Conservation (phyloP, 1,140 invertebrate genomes). For the Latrodectus geometricus region DNA sequence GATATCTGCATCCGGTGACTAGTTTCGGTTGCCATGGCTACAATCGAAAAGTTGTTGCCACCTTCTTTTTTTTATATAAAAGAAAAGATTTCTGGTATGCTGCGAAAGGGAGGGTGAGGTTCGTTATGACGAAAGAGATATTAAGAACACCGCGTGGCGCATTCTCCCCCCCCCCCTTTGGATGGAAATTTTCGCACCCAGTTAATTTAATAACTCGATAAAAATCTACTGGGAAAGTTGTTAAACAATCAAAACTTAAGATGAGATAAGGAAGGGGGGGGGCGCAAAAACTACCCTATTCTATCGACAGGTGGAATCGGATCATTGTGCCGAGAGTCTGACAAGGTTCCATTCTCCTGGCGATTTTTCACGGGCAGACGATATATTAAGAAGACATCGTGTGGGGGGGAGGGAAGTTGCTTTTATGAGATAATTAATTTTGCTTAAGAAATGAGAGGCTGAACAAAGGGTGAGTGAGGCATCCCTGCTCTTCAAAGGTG, state of each 20-base stretch:
- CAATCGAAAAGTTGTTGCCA: conserved; percentile 8
- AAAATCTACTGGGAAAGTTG: background rate
- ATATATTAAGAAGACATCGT: too few species aligned
- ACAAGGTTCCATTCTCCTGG: too few species aligned
- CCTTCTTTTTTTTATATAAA: background rate
- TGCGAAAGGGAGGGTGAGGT: background rate
- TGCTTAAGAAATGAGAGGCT: too few species aligned
- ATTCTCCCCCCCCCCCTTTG: background rate
- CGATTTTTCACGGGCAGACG: too few species aligned
- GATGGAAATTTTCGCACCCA: background rate
- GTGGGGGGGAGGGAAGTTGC: too few species aligned
- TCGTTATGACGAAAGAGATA: background rate
- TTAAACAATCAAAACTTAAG: background rate
- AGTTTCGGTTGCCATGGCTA: conserved; percentile 42
- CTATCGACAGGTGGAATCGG: too few species aligned
- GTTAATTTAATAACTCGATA: background rate
- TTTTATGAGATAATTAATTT: too few species aligned
- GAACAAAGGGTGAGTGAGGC: too few species aligned
- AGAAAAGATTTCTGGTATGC: background rate
- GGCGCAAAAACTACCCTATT: too few species aligned
- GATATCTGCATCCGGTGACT: conserved; percentile 56
- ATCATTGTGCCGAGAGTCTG: too few species aligned
- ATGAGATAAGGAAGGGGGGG: background rate
- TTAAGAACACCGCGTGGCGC: background rate
- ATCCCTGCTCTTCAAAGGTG: too few species aligned